phyloP scores from a whole-genome alignment of 2,888 invertebrate species.

The Villa cingulata region DNA sequence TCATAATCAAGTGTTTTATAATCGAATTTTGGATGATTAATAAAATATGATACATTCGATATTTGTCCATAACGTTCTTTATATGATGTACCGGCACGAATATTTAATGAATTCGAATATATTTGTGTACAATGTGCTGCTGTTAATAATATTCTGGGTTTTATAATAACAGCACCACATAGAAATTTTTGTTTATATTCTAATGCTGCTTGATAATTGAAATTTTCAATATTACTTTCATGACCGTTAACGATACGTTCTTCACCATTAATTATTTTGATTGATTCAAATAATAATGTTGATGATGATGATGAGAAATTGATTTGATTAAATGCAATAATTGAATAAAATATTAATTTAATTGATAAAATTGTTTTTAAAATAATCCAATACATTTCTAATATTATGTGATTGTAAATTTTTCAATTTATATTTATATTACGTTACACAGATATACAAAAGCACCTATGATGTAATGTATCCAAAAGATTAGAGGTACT shows the following conservation, averaged over 20 bases:
- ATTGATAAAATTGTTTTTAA: too few species aligned
- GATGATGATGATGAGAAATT: too few species aligned
- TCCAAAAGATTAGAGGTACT: too few species aligned
- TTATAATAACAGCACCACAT: neutral
- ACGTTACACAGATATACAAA: too few species aligned
- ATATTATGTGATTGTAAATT: too few species aligned
- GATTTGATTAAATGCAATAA: too few species aligned
- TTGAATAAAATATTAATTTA: too few species aligned
- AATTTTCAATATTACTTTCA: neutral
- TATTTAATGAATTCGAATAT: conserved; percentile 18
- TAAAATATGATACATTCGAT: conserved; percentile 20
- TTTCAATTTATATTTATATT: too few species aligned
- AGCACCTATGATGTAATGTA: too few species aligned
- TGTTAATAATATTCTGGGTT: conserved; percentile 23
- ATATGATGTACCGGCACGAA: conserved; percentile 32
- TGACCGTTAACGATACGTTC: neutral
- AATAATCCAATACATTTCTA: too few species aligned
- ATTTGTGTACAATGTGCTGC: conserved; percentile 35
- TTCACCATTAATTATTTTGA: too few species aligned
- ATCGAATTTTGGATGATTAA: conserved; percentile 24
- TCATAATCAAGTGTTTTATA: conserved; percentile 29
- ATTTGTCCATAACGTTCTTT: conserved; percentile 30
- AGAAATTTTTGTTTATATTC: neutral
- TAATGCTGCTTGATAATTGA: neutral
- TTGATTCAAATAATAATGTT: too few species aligned